phyloP scores from a whole-genome alignment of 1,140 invertebrate genomes.

The Danaus melanippus region DNA sequence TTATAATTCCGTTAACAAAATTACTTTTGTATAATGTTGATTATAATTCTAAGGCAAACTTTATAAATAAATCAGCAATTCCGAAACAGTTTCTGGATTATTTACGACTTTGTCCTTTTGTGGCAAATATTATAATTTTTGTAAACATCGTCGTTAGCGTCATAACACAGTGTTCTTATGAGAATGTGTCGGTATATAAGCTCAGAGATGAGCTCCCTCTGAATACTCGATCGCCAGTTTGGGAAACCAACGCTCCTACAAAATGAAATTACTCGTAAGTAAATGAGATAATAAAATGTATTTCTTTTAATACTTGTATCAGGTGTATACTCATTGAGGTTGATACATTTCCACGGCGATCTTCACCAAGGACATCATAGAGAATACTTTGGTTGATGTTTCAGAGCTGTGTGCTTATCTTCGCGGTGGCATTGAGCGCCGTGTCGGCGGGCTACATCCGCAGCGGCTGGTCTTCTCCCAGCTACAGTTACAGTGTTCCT shows the following conservation, averaged over 20 bases:
- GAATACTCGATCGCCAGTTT: slow-evolving; percentile 13
- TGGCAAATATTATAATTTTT: too few species aligned
- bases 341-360: background rate
- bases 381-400: background rate
- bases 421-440: slow-evolving; percentile 24
- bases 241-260: slow-evolving; percentile 14
- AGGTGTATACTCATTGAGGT: background rate
- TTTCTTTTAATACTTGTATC: slow-evolving; percentile 2
- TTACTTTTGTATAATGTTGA: too few species aligned
- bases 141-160: too few species aligned
- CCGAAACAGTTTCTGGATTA: too few species aligned
- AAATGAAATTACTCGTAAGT: slow-evolving; percentile 27
- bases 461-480: slow-evolving; percentile 23
- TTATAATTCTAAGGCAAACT: too few species aligned
- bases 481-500: slow-evolving; percentile 3
- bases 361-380: background rate
- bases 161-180: too few species aligned
- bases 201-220: background rate
- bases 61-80: too few species aligned
- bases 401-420: slow-evolving; percentile 26
- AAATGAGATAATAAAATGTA: slow-evolving; percentile 8
- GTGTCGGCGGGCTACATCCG: slow-evolving; percentile 31
- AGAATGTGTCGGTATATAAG: slow-evolving; percentile 17
- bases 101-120: too few species aligned
- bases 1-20: too few species aligned